Conservation (phyloP, 1,140 invertebrate genomes). For the Trypoxylus dichotomus region DNA sequence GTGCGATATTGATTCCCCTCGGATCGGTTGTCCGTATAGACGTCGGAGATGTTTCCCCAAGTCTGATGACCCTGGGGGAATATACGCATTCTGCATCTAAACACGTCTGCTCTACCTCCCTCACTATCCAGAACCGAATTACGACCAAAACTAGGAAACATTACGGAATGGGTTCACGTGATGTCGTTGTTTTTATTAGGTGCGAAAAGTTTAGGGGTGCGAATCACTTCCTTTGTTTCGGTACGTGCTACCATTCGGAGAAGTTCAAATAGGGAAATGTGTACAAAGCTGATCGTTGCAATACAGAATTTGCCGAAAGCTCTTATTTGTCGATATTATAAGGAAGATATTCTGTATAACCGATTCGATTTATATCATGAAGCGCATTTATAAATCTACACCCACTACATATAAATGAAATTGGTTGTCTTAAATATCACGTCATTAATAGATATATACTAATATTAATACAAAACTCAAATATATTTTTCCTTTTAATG, state of each 20-base stretch:
- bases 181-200: not conserved
- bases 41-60: not conserved
- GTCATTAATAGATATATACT: too few species aligned
- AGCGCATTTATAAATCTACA: too few species aligned
- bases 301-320: not conserved
- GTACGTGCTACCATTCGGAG: not conserved
- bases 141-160: not conserved
- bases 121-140: not conserved
- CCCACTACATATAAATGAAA: too few species aligned
- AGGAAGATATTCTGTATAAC: too few species aligned
- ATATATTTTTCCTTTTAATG: too few species aligned
- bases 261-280: not conserved
- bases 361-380: too few species aligned
- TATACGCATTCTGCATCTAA: not conserved
- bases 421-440: too few species aligned
- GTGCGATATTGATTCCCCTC: not conserved
- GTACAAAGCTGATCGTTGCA: not conserved
- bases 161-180: not conserved
- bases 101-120: not conserved
- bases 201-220: not conserved
- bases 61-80: not conserved
- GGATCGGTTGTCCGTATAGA: not conserved
- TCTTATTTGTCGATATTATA: too few species aligned
- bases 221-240: not conserved
- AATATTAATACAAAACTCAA: too few species aligned